phyloP scores from a whole-genome alignment of 1,140 invertebrate genomes.

The Drosophila micromelanica region DNA sequence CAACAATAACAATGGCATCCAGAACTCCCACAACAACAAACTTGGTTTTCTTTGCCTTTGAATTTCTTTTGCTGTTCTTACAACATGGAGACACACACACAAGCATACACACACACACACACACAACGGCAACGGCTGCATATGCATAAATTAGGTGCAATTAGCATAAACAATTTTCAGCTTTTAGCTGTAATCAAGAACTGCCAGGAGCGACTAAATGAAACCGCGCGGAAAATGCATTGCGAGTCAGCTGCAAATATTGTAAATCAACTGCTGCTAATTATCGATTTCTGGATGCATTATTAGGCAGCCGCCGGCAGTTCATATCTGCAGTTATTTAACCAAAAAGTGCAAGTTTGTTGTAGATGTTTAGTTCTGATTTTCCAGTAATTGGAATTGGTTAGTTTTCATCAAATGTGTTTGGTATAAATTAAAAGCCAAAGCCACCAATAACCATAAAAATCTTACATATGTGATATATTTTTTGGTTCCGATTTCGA shows the following conservation, averaged over 20 bases:
- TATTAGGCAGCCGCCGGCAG: slow-evolving; percentile 4
- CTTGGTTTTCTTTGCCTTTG: slow-evolving; percentile 33
- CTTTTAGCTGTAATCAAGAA: slow-evolving; percentile 62
- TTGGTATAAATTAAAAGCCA: too few species aligned
- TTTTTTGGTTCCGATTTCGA: too few species aligned
- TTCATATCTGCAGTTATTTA: not conserved
- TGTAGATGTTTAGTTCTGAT: too few species aligned
- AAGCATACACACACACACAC: slow-evolving; percentile 21
- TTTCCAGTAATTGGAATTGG: too few species aligned
- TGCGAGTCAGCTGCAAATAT: slow-evolving; percentile 14
- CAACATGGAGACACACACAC: slow-evolving; percentile 46
- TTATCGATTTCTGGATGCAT: slow-evolving; percentile 12
- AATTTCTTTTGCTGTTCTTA: slow-evolving; percentile 51
- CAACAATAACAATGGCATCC: slow-evolving; percentile 25
- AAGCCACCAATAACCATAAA: too few species aligned
- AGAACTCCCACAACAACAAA: slow-evolving; percentile 7
- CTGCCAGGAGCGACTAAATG: slow-evolving; percentile 19
- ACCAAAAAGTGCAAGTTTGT: not conserved
- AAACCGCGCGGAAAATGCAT: slow-evolving; percentile 24
- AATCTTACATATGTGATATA: too few species aligned
- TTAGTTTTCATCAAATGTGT: too few species aligned
- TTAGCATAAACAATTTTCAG: slow-evolving; percentile 83
- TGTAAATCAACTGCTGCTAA: slow-evolving; percentile 22
- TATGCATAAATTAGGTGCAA: slow-evolving; percentile 82
- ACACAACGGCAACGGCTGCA: slow-evolving; percentile 22